These are phyloP conservation scores for Axea sp. DNA, from an alignment of 2,888 invertebrate genomes.

Conservation along the genomic window DNA sequence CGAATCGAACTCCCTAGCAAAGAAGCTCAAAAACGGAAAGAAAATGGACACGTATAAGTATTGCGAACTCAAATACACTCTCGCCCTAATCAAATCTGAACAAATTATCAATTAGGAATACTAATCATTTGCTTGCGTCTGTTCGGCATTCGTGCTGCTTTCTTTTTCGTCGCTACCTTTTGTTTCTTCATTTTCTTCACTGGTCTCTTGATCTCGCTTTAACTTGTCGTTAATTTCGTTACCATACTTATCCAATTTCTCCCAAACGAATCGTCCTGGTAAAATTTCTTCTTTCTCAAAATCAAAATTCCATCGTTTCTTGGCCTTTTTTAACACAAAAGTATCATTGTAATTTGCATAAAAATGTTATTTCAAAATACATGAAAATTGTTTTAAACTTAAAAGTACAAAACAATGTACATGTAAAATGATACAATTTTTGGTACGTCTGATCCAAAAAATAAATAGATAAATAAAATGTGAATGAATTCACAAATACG, in stretches of 20 bases:
- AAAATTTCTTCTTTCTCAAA: slow-evolving; percentile 80
- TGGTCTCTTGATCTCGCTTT: slow-evolving; percentile 25
- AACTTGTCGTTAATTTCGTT: slow-evolving; percentile 43
- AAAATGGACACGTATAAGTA: slow-evolving; percentile 32
- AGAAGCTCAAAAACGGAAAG: background rate
- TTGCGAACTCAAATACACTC: slow-evolving; percentile 17
- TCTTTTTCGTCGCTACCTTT: slow-evolving; percentile 23
- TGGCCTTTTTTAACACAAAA: slow-evolving; percentile 68
- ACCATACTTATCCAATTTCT: slow-evolving; percentile 66
- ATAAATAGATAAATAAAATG: no score
- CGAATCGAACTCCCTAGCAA: no score
- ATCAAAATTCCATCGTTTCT: slow-evolving; percentile 82
- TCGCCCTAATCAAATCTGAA: slow-evolving; percentile 43
- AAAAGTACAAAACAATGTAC: no score
- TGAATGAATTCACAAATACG: no score
- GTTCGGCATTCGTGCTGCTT: slow-evolving; percentile 18
- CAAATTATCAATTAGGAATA: slow-evolving; percentile 48
- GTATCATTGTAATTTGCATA: no score
- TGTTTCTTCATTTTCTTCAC: slow-evolving; percentile 53
- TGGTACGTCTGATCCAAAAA: no score
- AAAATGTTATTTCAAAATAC: no score
- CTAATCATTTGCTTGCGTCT: slow-evolving; percentile 39
- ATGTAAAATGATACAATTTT: no score
- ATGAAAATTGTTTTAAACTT: no score
- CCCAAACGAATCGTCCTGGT: slow-evolving; percentile 81